Percentiles rank a stretch among this genome's conserved stretches.
Conservation (phyloP, 2,888 invertebrate species). For the Brachypalpus laphriformis region DNA sequence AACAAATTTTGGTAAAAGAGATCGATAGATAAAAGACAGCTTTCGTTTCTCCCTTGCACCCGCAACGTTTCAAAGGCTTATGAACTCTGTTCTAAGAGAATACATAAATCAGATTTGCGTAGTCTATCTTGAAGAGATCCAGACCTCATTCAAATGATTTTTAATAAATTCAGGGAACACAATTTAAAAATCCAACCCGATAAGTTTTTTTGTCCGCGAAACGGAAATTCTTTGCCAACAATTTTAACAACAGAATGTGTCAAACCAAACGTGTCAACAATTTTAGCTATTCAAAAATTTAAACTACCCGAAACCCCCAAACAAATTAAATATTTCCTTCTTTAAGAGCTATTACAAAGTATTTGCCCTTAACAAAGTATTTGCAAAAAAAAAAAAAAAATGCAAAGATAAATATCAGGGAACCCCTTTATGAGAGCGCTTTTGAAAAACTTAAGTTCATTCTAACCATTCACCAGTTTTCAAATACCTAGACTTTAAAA, state of each 20-base stretch:
- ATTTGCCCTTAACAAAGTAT: neutral
- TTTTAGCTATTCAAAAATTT: constrained; percentile 21
- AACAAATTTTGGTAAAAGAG: constrained; percentile 35
- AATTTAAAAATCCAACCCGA: constrained; percentile 68
- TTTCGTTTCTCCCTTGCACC: constrained; percentile 25
- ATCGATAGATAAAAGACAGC: constrained; percentile 34
- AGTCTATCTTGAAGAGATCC: neutral
- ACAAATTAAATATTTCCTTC: constrained; percentile 12
- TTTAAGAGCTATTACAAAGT: constrained; percentile 7
- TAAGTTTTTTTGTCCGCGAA: constrained; percentile 44
- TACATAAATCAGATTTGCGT: constrained; percentile 5
- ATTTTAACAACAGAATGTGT: constrained; percentile 9
- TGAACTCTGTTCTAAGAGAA: constrained; percentile 7
- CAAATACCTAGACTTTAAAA: constrained; percentile 26
- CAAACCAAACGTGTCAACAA: constrained; percentile 14
- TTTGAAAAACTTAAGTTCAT: constrained; percentile 40
- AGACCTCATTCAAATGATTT: neutral
- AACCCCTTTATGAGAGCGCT: constrained; percentile 1
- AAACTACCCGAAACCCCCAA: constrained; percentile 9
- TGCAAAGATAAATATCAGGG: constrained; percentile 12
- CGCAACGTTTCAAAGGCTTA: constrained; percentile 29
- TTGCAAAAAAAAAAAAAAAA: constrained; percentile 28
- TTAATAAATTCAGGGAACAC: constrained; percentile 5
- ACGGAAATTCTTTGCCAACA: constrained; percentile 74
- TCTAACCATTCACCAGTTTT: constrained; percentile 7